Conservation (phyloP, 2,797 vertebrate genomes). For the Protonibea diacanthus region DNA sequence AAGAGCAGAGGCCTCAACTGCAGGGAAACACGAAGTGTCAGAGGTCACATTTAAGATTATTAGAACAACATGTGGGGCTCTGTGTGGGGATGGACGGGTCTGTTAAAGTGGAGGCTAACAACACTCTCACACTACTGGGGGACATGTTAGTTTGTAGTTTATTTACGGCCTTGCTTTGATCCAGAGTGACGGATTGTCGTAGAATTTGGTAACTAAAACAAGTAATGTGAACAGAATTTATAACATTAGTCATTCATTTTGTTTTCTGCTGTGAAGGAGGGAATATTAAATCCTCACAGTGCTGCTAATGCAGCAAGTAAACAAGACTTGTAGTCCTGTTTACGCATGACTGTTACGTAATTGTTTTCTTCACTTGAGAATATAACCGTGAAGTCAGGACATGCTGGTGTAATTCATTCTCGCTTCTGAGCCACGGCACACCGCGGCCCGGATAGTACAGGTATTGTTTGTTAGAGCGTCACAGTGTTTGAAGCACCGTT, state of each 20-base stretch:
- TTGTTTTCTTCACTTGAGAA: background rate
- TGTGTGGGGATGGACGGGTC: background rate
- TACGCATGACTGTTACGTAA: background rate
- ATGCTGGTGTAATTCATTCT: background rate
- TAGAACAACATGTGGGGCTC: conserved; percentile 55
- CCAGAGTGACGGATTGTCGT: background rate
- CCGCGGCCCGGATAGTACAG: background rate
- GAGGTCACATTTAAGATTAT: conserved; percentile 57
- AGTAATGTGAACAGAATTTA: no score
- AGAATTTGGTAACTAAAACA: no score
- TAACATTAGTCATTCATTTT: background rate
- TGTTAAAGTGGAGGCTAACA: background rate
- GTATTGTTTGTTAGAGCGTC: background rate
- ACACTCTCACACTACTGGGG: background rate
- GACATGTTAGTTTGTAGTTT: background rate
- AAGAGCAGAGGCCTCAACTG: conserved; percentile 30
- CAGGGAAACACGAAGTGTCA: conserved; percentile 35
- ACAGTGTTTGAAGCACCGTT: background rate
- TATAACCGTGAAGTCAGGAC: background rate
- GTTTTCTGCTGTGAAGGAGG: background rate
- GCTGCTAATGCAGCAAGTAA: background rate
- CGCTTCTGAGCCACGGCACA: background rate
- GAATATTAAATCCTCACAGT: background rate
- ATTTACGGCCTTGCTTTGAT: background rate
- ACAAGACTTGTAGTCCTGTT: background rate